Percentiles rank a stretch among this genome's conserved stretches.
Conservation (phyloP, 1,140 invertebrate species). For the Bombus pascuorum region DNA sequence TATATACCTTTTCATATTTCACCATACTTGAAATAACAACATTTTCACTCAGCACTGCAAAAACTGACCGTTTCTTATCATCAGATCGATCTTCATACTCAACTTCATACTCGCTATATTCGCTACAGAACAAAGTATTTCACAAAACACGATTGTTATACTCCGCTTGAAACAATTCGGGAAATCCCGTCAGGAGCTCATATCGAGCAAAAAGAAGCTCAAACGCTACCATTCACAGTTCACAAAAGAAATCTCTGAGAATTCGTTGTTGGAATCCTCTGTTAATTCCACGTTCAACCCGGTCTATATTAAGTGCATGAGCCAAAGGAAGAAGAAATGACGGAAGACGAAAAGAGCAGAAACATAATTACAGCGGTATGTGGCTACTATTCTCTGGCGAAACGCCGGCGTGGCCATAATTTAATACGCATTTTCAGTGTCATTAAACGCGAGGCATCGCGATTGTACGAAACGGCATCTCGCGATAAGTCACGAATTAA, state of each 20-base stretch:
- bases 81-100: no score
- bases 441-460: background rate
- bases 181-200: background rate
- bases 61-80: no score
- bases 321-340: background rate
- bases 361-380: background rate
- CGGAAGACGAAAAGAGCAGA: background rate
- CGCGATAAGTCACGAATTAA: background rate
- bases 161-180: background rate
- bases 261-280: background rate
- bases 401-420: background rate
- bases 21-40: background rate
- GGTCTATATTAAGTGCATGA: background rate
- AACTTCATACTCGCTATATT: no score
- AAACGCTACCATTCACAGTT: no score
- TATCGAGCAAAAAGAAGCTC: no score
- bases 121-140: no score
- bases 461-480: background rate
- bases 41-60: background rate
- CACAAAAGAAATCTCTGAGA: background rate
- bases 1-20: background rate
- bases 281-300: background rate
- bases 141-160: no score
- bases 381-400: background rate
- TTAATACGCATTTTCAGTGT: slow-evolving; percentile 7